Evolutionary conservation across 37 sponge, comb jelly and placozoan species (phyloP), one percentile per base, ranked within the genome.

Genomic region (Amphimedon queenslandica): DNA sequence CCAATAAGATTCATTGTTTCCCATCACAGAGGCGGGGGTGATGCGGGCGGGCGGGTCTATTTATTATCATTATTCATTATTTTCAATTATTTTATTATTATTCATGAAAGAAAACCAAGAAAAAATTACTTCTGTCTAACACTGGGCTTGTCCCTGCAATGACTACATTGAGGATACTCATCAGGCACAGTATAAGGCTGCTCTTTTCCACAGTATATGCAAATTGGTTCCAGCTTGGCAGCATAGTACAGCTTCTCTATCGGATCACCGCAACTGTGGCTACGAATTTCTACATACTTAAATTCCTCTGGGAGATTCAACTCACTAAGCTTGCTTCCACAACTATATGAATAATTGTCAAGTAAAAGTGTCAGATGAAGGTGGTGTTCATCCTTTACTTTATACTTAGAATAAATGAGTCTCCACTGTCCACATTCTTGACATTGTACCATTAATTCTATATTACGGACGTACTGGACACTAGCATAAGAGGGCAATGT

Each of bases 241-340:
- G 81, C 75, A 70, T 64, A 80, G 65, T 86, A 86, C 56, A 72
- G 67, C 36, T 71, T 77, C 66, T 77, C 87, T 10, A 86, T 55
- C 13, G 77, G 77, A 38, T 65, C 56, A 42, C 75, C 24, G 42
- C 81, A 80, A 27, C 53, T 1, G 2, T 72, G 28, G 3, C 71
- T 67, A 5, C 51, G 32, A 2, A 41, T 43, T 20, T 35, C 57
- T 38, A 80, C 77, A 24, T 73, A 8, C 2, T 67, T 75, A 0
- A 76, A 51, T 1, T 13, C 32, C 0, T 0, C 41, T 18, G 70
- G 51, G 0, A 66, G 53, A 2, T 82, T 68, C 21, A 82, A 21
- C 30, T 88, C 89, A 6, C 1, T 1, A 18, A 79, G 32, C 0
- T 38, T 55, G 27, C 67, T 47, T 24, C 72, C 77, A 70, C 84